phyloP scores from a whole-genome alignment of 2,888 invertebrate genomes.

The Amphipoea lucens region DNA sequence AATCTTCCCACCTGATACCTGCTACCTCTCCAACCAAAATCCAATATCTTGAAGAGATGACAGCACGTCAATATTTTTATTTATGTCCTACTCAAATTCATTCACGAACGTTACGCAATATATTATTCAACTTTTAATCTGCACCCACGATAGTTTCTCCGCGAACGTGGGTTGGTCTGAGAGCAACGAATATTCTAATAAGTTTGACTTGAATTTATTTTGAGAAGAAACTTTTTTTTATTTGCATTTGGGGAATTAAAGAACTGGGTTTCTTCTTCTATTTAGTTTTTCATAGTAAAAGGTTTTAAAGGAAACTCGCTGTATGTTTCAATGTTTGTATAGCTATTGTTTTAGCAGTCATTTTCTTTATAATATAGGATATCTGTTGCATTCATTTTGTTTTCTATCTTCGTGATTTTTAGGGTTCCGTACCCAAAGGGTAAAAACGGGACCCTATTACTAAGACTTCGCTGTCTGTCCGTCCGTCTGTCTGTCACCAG shows the following conservation, averaged over 20 bases:
- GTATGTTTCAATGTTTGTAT: conserved; percentile 1
- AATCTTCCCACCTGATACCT: background rate
- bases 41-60: conserved; percentile 39
- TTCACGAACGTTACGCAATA: conserved; percentile 54
- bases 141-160: conserved; percentile 65
- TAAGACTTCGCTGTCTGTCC: too few relatives aligned
- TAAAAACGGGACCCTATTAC: too few relatives aligned
- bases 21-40: conserved; percentile 4
- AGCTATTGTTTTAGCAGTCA: conserved; percentile 4
- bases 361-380: background rate
- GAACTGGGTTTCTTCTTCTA: conserved; percentile 11
- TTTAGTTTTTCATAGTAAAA: conserved; percentile 3
- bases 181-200: conserved; percentile 59
- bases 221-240: conserved; percentile 26
- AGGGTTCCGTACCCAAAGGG: too few relatives aligned
- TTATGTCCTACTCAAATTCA: conserved; percentile 60
- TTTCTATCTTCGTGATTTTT: background rate
- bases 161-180: conserved; percentile 37
- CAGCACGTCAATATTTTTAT: conserved; percentile 68
- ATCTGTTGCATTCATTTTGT: background rate
- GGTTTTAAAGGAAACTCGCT: conserved; percentile 4
- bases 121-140: conserved; percentile 73
- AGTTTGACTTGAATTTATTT: conserved; percentile 32
- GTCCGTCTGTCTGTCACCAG: too few relatives aligned
- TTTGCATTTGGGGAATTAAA: conserved; percentile 30